Base-by-base conservation (phyloP, 2,113 vertebrate genomes). In the Serinus canaria region DNA sequence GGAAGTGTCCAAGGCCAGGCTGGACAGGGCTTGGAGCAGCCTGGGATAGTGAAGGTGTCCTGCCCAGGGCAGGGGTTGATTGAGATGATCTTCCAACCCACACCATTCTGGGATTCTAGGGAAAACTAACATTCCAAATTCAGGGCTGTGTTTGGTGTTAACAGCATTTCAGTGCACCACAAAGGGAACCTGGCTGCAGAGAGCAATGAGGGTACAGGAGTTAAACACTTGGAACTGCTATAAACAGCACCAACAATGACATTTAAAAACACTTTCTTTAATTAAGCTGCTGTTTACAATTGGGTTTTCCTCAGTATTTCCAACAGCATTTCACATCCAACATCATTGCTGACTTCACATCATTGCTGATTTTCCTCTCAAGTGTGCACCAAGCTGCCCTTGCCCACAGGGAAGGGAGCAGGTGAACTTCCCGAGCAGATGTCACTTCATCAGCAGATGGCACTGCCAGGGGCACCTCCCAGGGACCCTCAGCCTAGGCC, bases 341-440 rank as follows among this genome's bases (percentile, higher is more conserved):
- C 35, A 56, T 10, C 67, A 37, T 0, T n/a, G 21, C 67, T 43
- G 80, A 30, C 19, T 24, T n/a, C 62, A 16, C 47, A 39, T 14
- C 59, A 13, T 1, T 9, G 24, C 60, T 50, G 62, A 35, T 50
- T 27, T 60, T 46, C 39, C 37, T 27, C n/a, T 28, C 15, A 2
- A 23, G 86, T 1, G 2, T 4, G 31, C 63, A 1, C 15, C 31
- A n/a, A 37, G 63, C 72, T 79, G 25, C 12, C 6, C 35, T 11
- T 11, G 20, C 25, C 43, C 74, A 8, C 16, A 5, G 4, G 63
- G 22, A 39, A 37, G 5, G 3, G 66, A 53, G 47, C 75, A 30
- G 6, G 0, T 3, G 24, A 81, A 18, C 13, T 10, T 19, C 58
- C 74, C 0, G 1, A 74, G 60, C 46, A 21, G 33, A 28, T 7